Base-by-base conservation (phyloP, 2,888 invertebrate species). In the Trichopria drosophilae region DNA sequence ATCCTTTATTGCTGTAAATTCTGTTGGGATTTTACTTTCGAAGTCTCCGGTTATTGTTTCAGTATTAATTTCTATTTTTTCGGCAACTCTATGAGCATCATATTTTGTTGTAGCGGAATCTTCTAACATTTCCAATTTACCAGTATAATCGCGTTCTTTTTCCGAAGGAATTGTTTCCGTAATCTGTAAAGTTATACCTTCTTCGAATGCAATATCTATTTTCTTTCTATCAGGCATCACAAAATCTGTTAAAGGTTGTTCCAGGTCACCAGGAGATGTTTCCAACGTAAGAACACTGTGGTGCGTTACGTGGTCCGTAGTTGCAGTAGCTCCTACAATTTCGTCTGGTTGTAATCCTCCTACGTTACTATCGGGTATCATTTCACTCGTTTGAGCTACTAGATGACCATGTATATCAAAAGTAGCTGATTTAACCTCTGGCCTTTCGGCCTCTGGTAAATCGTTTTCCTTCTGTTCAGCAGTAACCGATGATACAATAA, bases 31-130 rank as follows among this genome's bases (percentile, higher is more conserved):
- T 24, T 66, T 56, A 4, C 79, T 61, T 34, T 68, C 59, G n/a
- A 79, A 72, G 64, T 80, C 78, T 10, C 77, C 78, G 9, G 77
- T 72, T 63, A 78, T 76, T 19, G 78, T 73, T 49, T 78, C 76
- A 10, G 82, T 67, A 39, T 81, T 73, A 19, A 82, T 75, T 79
- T 85, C 81, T 58, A 79, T 80, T 41, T 79, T 79, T 45, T 84
- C 68, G 12, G 85, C 85, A 63, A 85, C 82, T 55, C 72, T 77
- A 57, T 80, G 79, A 12, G 80, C 75, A 40, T 80, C 69, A 35
- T 66, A 73, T 56, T 72, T 68, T 34, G 68, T 69, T 3, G 78
- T 78, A 39, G 70, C 77, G n/a, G 63, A 76, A 64, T 71, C 68
- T n/a, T 51, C 55, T 10, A 55, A 50, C 2, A 64, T 62, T 42